Base-by-base conservation (phyloP, 53 echinoderm and acorn worm genomes). In the Antedon mediterranea region DNA sequence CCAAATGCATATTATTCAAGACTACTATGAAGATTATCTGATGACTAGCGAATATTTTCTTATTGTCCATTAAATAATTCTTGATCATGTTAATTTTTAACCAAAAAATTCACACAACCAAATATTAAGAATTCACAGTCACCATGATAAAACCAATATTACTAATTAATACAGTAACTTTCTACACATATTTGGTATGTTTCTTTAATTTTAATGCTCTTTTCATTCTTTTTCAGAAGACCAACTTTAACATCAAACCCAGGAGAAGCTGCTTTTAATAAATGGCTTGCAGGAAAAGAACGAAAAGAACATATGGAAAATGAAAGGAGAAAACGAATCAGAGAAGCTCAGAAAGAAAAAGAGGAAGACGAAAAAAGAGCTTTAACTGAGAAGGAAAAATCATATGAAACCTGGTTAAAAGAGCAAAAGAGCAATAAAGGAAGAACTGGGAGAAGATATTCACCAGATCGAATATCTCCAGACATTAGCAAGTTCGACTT, bases 401-500 rank as follows among this genome's bases (percentile, higher is more conserved):
- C 91, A 15, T 91, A 88, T 43, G 91, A 91, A 28, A 82, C 84
- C 0, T 91, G 91, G 91, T 71, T 91, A 73, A 91, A 91, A 75
- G 91, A 91, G 34, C 91, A 91, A 83, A 91, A 83, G 32, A 71
- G 33, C 0, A 43, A 31, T 0, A 79, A 76, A 3, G 89, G 84
- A 71, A 89, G 84, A 78, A 88, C 72, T 33, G 87, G 70, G 76
- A 73, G 81, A 71, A 81, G 85, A 44, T 78, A 74, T 20, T 88
- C 91, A 6, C 92, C 92, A 0, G 94, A 86, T 3, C 81, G 81
- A 78, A 77, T 80, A 0, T 82, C 89, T 4, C 92, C 92, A 3
- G 98, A 98, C 26, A 90, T 89, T 34, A 85, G 85, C 30, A 79
- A 81, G 29, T 98, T 98, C 76, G 98, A 98, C 76, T 77, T 98